Evolutionary conservation across 2,888 invertebrate species (phyloP).

Genomic region (Saturnia pavonia): DNA sequence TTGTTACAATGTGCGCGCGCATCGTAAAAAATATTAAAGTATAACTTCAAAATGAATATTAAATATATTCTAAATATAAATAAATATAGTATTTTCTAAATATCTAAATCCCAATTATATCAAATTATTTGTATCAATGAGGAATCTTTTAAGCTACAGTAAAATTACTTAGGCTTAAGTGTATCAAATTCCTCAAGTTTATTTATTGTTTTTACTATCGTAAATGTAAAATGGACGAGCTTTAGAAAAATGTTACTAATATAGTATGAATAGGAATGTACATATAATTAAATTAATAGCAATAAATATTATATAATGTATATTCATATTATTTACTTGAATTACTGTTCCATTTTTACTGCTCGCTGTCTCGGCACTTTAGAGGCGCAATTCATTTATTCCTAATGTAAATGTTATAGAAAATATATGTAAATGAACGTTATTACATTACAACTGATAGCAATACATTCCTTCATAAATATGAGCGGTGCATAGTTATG

Average conservation of each 20-base stretch:
- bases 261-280: too few relatives aligned
- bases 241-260: too few relatives aligned
- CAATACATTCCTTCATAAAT: conserved; percentile 72
- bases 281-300: too few relatives aligned
- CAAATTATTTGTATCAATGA: too few relatives aligned
- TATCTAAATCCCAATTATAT: too few relatives aligned
- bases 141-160: too few relatives aligned
- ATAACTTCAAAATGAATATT: neutral
- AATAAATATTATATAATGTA: neutral
- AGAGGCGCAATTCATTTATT: conserved; percentile 69
- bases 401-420: conserved; percentile 78
- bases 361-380: conserved; percentile 35
- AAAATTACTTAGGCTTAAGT: too few relatives aligned
- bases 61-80: neutral
- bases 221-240: too few relatives aligned
- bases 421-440: conserved; percentile 77
- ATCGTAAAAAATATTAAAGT: neutral
- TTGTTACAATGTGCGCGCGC: too few relatives aligned
- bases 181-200: too few relatives aligned
- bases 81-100: too few relatives aligned
- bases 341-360: neutral
- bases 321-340: neutral
- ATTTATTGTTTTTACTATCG: too few relatives aligned
- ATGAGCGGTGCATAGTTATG: conserved; percentile 59
- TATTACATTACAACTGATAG: conserved; percentile 74